Percentiles rank a stretch among this genome's conserved stretches.
Evolutionary conservation across 2,797 vertebrate genomes (phyloP).

Genomic region (Enteromius viviparus): DNA sequence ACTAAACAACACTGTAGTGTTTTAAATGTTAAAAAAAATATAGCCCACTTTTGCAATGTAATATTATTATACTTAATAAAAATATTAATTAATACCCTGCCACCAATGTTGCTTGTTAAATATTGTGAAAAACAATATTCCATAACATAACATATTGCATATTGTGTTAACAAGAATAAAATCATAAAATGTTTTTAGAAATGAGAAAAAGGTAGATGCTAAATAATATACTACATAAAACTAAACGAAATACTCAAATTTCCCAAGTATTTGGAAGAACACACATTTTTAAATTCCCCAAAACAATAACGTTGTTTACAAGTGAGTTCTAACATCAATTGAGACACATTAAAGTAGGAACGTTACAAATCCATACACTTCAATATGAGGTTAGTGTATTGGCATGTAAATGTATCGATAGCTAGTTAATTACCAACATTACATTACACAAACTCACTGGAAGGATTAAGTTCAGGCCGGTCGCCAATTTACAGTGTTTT

Average conservation of each 20-base stretch:
- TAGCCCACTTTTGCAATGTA: background rate
- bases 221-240: background rate
- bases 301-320: background rate
- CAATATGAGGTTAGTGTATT: background rate
- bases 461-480: slow-evolving; percentile 36
- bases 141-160: no score
- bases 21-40: background rate
- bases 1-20: no score
- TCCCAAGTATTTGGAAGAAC: no score
- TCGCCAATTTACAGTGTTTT: slow-evolving; percentile 50
- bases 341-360: background rate
- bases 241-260: background rate
- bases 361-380: background rate
- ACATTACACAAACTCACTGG: background rate
- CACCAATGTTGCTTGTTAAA: background rate
- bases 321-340: background rate
- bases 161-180: background rate
- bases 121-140: background rate
- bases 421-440: background rate
- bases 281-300: background rate
- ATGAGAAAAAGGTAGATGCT: background rate
- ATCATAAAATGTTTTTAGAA: background rate
- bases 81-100: background rate
- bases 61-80: background rate
- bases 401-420: background rate